A percentile compares a stretch with the other conserved stretches of the same genome.
Conservation (phyloP, 2,797 vertebrate species). For the Myiotriccus ornatus region DNA sequence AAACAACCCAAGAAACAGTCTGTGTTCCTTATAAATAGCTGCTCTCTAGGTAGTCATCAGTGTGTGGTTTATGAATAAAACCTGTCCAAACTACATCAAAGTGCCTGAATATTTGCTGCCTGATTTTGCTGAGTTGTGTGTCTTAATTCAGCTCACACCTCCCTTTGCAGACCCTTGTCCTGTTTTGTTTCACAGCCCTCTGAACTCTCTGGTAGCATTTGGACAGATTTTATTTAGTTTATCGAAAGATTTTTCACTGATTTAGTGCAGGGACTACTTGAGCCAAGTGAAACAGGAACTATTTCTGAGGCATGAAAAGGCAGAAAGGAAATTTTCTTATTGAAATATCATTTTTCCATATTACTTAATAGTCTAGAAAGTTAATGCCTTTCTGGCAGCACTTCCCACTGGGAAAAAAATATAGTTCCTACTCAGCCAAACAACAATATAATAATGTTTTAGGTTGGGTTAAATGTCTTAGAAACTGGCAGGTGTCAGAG, state of each 20-base stretch:
- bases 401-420: background rate
- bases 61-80: background rate
- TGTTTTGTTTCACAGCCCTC: background rate
- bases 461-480: background rate
- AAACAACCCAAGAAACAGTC: background rate
- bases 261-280: background rate
- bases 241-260: background rate
- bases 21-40: background rate
- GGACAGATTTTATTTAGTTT: background rate
- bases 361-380: slow-evolving; percentile 61
- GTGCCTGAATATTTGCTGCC: background rate
- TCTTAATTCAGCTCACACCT: background rate
- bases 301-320: slow-evolving; percentile 39
- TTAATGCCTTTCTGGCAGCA: slow-evolving; percentile 27
- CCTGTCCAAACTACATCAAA: background rate
- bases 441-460: slow-evolving; percentile 18
- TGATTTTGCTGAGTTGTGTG: background rate
- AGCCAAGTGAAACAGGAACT: slow-evolving; percentile 60
- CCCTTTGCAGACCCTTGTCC: background rate
- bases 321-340: slow-evolving; percentile 55
- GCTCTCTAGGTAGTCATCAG: background rate
- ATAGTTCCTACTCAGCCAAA: background rate
- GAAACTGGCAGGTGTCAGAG: slow-evolving; percentile 43
- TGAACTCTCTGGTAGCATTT: background rate
- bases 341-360: slow-evolving; percentile 60